Conservation (phyloP, 2,797 vertebrate species). For the Xerus rutilus region DNA sequence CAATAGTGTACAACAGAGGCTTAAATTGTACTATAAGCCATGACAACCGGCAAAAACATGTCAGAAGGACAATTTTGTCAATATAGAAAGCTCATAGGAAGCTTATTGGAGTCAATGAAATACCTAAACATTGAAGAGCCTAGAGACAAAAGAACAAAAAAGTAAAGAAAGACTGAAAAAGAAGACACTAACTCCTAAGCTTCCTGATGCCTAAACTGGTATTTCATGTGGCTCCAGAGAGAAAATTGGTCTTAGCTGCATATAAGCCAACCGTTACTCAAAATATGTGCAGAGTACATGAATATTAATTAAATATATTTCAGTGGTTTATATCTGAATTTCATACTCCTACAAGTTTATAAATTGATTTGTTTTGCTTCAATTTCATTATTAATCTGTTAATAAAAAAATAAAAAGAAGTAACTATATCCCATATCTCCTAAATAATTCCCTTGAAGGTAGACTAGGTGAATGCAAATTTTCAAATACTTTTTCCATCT, state of each 20-base stretch:
- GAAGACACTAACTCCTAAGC: accelerated
- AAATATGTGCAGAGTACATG: neutral
- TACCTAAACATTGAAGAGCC: neutral
- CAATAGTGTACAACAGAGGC: constrained; percentile 51
- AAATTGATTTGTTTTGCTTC: neutral
- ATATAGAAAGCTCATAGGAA: neutral
- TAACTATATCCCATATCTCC: neutral
- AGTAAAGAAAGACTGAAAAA: neutral
- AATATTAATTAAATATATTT: neutral
- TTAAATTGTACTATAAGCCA: constrained; percentile 63
- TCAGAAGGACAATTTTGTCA: constrained; percentile 60
- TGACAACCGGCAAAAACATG: constrained; percentile 50
- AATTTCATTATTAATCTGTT: neutral
- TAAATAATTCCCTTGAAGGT: neutral
- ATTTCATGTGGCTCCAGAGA: neutral
- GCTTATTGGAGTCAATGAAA: neutral
- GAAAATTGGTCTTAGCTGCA: neutral
- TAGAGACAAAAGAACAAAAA: neutral
- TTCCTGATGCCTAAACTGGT: accelerated
- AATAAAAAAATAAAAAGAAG: neutral
- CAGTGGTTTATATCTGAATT: neutral
- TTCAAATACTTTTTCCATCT: neutral
- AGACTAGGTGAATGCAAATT: neutral
- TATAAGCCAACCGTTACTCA: neutral
- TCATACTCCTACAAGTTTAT: neutral